Percentiles rank a stretch among this genome's conserved stretches.
Evolutionary conservation across 2,797 vertebrate species (phyloP).

Genomic region (Lithobates sylvaticus): DNA sequence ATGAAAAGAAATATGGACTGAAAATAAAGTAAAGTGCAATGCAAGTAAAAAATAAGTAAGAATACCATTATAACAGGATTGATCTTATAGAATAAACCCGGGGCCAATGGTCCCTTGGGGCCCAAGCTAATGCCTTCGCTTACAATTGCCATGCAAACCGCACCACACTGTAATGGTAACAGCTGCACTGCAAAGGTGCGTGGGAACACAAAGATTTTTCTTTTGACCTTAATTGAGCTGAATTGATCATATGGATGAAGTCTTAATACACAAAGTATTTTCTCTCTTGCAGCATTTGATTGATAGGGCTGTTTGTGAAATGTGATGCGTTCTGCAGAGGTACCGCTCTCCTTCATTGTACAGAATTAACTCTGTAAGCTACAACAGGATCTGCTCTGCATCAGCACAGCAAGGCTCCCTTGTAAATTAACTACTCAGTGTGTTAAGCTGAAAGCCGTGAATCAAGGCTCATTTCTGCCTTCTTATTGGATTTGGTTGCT

Average conservation of each 20-base stretch:
- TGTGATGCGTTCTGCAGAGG: conserved; percentile 19
- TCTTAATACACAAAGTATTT: neutral
- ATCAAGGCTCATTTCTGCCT: neutral
- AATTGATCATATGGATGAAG: conserved; percentile 22
- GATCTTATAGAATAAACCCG: too few species aligned
- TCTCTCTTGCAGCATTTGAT: conserved; percentile 6
- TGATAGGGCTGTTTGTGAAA: conserved; percentile 5
- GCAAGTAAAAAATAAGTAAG: neutral
- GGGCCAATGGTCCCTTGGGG: too few species aligned
- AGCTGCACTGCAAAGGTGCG: neutral
- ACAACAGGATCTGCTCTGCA: neutral
- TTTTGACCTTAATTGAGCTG: conserved; percentile 18
- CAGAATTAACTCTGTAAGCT: conserved; percentile 16
- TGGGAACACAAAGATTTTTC: neutral
- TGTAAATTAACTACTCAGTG: neutral
- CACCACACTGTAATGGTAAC: neutral
- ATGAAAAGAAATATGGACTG: too few species aligned
- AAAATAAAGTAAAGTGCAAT: too few species aligned
- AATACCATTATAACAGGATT: neutral
- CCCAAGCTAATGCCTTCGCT: too few species aligned
- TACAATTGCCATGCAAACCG: neutral
- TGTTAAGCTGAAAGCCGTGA: neutral
- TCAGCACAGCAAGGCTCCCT: neutral
- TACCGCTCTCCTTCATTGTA: neutral
- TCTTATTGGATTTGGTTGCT: conserved; percentile 13